Evolutionary conservation across 2,888 invertebrate species (phyloP), one percentile per base, ranked within the genome.

Genomic region (Odontomyia ornata): DNA sequence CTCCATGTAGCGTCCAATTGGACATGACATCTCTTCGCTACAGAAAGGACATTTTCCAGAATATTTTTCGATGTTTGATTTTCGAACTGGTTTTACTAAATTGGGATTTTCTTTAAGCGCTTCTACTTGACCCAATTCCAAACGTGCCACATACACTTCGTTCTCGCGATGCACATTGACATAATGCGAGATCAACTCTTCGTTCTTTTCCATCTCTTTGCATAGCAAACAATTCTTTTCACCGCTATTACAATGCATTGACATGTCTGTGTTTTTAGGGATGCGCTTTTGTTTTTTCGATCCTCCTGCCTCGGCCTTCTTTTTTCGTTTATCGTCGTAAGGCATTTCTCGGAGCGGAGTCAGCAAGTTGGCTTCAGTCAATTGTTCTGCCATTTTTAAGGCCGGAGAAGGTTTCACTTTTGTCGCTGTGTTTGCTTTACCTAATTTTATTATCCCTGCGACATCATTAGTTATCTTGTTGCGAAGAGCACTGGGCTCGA

Each of bases 181-280:
- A 23, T 79, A 79, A 28, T 79, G 79, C 0, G 77, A 13, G 0
- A 83, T 83, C 5, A 82, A n/a, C 47, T 73, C 57, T 28, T 25
- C 18, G n/a, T 36, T 36, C 21, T 60, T 36, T 1, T n/a, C 60
- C 21, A 30, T 73, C 7, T 57, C 73, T 25, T 57, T 57, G 57
- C 73, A 73, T 1, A 73, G 30, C 36, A 73, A 30, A 36, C 73
- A 73, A 23, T 36, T 23, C 3, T 9, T 15, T n/a, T 30, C 21
- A 21, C 27, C 43, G 27, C 36, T 57, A 21, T 73, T 73, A 23
- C 57, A 60, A 60, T 73, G 57, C 23, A 73, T 30, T 9, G 36
- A 21, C 15, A 15, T 30, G 13, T 73, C 60, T 1, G 43, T 73
- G 23, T 73, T 73, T 13, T 73, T 73, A 1, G 73, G 57, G n/a